Base-by-base conservation (phyloP, 2,797 vertebrate genomes). In the Melanotaenia parkinsoni region DNA sequence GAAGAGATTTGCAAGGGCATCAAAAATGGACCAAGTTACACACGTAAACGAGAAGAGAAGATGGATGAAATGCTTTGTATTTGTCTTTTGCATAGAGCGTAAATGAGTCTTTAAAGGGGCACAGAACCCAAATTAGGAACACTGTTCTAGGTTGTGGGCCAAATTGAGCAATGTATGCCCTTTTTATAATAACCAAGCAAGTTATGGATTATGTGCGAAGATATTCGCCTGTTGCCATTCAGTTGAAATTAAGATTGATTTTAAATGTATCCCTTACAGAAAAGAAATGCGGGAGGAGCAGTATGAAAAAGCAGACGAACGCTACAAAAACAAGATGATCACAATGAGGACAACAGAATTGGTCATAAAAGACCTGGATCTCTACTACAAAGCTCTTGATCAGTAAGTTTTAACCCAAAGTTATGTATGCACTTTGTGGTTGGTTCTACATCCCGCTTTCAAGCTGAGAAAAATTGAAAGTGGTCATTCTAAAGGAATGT, bases 341-440 rank as follows among this genome's bases (percentile, higher is more conserved):
- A 87, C 93, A 20, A 97, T 97, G 96, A 96, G 97, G 78, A 99
- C 97, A 45, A 99, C 97, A 0, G 98, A 99, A 87, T 93, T 99
- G 74, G 97, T 95, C 5, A 99, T 96, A 86, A 98, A 97, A 83
- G 98, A 99, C 79, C 92, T 99, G 77, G 96, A 98, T 84, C 95
- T 98, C 80, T 99, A 99, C 89, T 99, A 99, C 90, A 99, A 98
- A 85, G 96, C 97, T 37, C 94, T 99, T 1, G 98, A 99, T 91
- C 97, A 98, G 98, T 99, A 86, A 96, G 98, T 97, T 50, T 47
- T 51, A 0, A 18, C 10, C 4, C 26, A 51, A 24, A 65, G 32
- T 33, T 26, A 20, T 10, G 70, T 30, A 20, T 60, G 45, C 7
- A 45, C 2, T 5, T 28, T 28, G 28, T 16, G 1, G 0, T 47